phyloP scores from a whole-genome alignment of 92 coral and sea anemone genomes.

The Plumapathes pennacea region DNA sequence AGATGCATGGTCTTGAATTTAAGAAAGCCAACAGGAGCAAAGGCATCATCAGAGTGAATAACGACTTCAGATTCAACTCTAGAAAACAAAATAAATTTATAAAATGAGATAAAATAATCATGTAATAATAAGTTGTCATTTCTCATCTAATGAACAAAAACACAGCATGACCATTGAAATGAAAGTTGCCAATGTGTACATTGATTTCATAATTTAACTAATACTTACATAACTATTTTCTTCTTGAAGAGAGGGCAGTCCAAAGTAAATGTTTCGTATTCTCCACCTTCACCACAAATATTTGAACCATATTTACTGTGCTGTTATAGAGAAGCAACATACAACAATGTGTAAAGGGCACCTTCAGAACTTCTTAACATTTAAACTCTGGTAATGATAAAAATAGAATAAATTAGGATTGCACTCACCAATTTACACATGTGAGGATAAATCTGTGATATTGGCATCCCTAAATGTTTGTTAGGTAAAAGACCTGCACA shows the following conservation, averaged over 20 bases:
- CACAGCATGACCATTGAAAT: background rate
- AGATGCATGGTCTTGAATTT: constrained; percentile 80
- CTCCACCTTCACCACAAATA: constrained; percentile 98
- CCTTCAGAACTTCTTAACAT: no score
- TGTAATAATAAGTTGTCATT: background rate
- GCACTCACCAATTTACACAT: constrained; percentile 72
- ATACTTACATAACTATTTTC: constrained; percentile 82
- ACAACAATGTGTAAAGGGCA: background rate
- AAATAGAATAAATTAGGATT: background rate
- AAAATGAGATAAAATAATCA: background rate
- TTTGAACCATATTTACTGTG: constrained; percentile 79
- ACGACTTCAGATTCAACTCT: constrained; percentile 87
- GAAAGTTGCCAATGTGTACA: background rate
- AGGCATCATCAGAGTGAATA: constrained; percentile 97
- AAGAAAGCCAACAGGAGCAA: constrained; percentile 93
- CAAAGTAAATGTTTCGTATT: constrained; percentile 90
- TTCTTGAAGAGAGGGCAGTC: constrained; percentile 93
- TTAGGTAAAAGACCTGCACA: constrained; percentile 70
- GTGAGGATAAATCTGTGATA: constrained; percentile 68
- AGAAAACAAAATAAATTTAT: constrained; percentile 1
- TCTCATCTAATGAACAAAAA: background rate
- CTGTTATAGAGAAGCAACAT: constrained; percentile 35
- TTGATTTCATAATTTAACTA: background rate
- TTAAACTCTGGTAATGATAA: background rate
- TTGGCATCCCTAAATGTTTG: constrained; percentile 78